A percentile compares a stretch with the other conserved stretches of the same genome.
Conservation (phyloP, 2,888 invertebrate genomes). For the Andricus curvator region DNA sequence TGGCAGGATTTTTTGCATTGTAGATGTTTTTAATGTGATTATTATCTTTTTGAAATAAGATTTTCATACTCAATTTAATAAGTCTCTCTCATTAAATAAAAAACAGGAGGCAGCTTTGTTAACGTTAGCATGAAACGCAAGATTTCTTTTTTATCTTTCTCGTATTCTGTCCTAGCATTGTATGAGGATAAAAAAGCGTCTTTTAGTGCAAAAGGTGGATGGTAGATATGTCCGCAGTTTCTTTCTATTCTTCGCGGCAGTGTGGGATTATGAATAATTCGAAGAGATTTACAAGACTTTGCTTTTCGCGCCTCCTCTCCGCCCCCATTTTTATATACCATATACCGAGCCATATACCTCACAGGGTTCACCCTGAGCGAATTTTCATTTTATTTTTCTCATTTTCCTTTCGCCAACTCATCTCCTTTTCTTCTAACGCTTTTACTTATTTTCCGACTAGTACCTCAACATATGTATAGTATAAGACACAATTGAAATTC, state of each 20-base stretch:
- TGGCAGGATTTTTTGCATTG: too few species aligned
- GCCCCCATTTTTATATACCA: background rate
- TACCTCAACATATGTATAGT: constrained; percentile 5
- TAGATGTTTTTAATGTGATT: too few species aligned
- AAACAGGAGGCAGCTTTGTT: background rate
- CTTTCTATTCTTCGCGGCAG: constrained; percentile 15
- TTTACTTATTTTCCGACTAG: constrained; percentile 12
- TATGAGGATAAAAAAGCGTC: constrained; percentile 13
- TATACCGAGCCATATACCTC: constrained; percentile 12
- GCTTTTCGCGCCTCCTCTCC: background rate
- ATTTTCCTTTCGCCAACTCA: constrained; percentile 27
- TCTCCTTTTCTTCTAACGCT: constrained; percentile 24
- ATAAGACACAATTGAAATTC: constrained; percentile 27
- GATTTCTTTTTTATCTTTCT: constrained; percentile 1
- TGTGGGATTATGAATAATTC: constrained; percentile 61
- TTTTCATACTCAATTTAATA: background rate
- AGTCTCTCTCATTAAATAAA: background rate
- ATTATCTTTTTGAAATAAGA: background rate
- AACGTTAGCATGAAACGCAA: background rate
- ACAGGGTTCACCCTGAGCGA: background rate
- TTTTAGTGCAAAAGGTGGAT: constrained; percentile 16
- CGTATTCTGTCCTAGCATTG: constrained; percentile 2
- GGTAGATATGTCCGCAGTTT: constrained; percentile 26
- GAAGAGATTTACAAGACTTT: constrained; percentile 56
- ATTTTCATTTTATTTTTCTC: constrained; percentile 4